These are phyloP conservation scores for Drosophila melanosoma DNA, from an alignment of 2,888 invertebrate genomes.

Conservation along the genomic window DNA sequence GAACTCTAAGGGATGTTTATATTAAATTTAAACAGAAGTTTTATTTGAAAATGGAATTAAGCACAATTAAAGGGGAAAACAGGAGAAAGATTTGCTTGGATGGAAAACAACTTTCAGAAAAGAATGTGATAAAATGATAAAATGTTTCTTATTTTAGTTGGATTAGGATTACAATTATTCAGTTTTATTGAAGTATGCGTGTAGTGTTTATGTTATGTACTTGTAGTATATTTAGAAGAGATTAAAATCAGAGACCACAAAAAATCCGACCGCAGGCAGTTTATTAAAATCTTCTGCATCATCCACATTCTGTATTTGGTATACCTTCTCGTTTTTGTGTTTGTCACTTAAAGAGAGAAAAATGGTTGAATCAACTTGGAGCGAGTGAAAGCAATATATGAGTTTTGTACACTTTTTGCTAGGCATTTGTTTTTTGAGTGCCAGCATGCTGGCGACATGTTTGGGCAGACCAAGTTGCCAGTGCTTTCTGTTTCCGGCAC, in stretches of 20 bases:
- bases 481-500: constrained; percentile 50
- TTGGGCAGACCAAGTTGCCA: constrained; percentile 37
- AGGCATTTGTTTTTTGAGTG: constrained; percentile 47
- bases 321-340: constrained; percentile 3
- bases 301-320: constrained; percentile 20
- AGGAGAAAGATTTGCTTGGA: background rate
- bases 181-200: background rate
- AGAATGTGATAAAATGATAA: background rate
- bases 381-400: background rate
- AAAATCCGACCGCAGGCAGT: constrained; percentile 5
- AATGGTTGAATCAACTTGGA: background rate
- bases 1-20: no score
- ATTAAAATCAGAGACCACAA: background rate
- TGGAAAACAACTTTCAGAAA: background rate
- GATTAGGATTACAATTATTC: background rate
- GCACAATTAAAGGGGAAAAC: background rate
- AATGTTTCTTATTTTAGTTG: background rate
- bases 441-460: constrained; percentile 56
- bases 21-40: background rate
- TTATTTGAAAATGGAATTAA: background rate
- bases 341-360: background rate
- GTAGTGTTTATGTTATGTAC: background rate
- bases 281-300: constrained; percentile 20
- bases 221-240: background rate
- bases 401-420: constrained; percentile 33